Conservation (phyloP, 1,140 invertebrate species). For the Octopus sinensis region DNA sequence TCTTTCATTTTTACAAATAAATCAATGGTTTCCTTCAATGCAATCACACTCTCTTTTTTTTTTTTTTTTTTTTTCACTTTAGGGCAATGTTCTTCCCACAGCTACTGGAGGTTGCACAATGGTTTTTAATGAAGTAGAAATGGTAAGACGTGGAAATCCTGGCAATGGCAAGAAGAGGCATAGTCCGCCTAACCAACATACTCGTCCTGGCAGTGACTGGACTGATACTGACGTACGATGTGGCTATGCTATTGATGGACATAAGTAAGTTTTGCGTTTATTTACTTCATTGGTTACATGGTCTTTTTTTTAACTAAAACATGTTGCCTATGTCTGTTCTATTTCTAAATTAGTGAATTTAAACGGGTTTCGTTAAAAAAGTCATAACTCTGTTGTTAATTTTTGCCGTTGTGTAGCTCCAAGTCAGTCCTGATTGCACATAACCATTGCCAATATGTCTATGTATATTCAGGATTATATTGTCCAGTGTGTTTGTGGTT, state of each 20-base stretch:
- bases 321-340: background rate
- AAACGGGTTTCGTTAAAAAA: no score
- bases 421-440: no score
- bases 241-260: constrained; percentile 46
- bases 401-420: no score
- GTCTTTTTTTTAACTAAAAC: background rate
- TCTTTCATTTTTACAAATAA: no score
- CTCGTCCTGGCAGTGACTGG: constrained; percentile 43
- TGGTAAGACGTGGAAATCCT: constrained; percentile 80
- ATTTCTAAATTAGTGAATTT: background rate
- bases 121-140: constrained; percentile 92
- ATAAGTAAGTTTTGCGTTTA: constrained; percentile 23
- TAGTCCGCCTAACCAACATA: constrained; percentile 25
- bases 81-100: constrained; percentile 88
- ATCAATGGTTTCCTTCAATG: no score
- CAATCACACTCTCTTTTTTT: no score
- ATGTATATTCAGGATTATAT: no score
- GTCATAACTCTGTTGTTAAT: background rate
- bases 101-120: constrained; percentile 90
- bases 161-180: constrained; percentile 42
- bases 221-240: constrained; percentile 50
- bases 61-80: constrained; percentile 6
- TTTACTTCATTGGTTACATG: background rate
- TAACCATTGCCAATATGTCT: no score
- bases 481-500: no score